These are phyloP conservation scores for Caenorhabditis remanei DNA, from an alignment of 1,140 invertebrate genomes.

Conservation along the genomic window DNA sequence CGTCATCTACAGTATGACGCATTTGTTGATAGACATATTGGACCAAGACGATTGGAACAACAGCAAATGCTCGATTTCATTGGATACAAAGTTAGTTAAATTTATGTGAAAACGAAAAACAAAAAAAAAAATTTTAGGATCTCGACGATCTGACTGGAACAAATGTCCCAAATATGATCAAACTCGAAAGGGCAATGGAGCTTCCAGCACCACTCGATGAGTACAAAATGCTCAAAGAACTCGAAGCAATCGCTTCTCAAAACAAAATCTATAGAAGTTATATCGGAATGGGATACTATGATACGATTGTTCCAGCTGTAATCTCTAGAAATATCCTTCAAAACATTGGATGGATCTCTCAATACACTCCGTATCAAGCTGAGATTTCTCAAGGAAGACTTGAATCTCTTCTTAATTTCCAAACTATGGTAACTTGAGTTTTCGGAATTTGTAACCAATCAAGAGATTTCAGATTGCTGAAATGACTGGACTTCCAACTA, in stretches of 20 bases:
- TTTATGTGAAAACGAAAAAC: not conserved
- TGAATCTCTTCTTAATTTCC: slow-evolving; percentile 95
- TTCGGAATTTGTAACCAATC: not conserved
- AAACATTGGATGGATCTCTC: slow-evolving; percentile 93
- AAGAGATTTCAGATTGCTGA: slow-evolving; percentile 46
- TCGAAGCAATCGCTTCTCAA: slow-evolving; percentile 70
- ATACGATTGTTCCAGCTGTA: slow-evolving; percentile 91
- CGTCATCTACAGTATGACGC: slow-evolving; percentile 71
- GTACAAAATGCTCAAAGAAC: slow-evolving; percentile 73
- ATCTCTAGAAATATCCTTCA: slow-evolving; percentile 98
- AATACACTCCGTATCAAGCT: slow-evolving; percentile 84
- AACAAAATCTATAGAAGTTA: slow-evolving; percentile 87
- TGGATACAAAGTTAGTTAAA: slow-evolving; percentile 72
- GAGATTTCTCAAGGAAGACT: slow-evolving; percentile 96
- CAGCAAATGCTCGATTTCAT: slow-evolving; percentile 76
- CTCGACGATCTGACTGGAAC: slow-evolving; percentile 74
- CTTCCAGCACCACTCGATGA: slow-evolving; percentile 73
- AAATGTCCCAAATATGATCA: slow-evolving; percentile 75
- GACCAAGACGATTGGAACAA: slow-evolving; percentile 74
- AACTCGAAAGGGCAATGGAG: slow-evolving; percentile 68
- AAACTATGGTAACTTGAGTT: slow-evolving; percentile 88
- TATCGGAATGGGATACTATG: slow-evolving; percentile 98
- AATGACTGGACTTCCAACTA: slow-evolving; percentile 87
- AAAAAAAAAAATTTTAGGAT: slow-evolving; percentile 63
- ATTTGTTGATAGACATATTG: slow-evolving; percentile 76